phyloP scores from a whole-genome alignment of 2,888 invertebrate species.

The Didymodactylos carnosus region DNA sequence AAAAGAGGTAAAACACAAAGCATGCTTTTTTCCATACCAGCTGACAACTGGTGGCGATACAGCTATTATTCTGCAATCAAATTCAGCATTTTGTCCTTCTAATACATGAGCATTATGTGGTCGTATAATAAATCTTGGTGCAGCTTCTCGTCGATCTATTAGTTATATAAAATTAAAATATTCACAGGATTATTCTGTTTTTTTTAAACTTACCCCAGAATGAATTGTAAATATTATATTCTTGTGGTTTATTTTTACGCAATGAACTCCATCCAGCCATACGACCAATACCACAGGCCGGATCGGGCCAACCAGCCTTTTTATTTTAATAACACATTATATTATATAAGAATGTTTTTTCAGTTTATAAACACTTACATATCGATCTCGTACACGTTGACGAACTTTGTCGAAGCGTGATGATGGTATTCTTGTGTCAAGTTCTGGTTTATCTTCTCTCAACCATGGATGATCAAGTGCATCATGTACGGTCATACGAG shows the following conservation, averaged over 20 bases:
- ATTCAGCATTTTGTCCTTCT: conserved; percentile 88
- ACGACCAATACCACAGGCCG: conserved; percentile 76
- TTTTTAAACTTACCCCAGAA: not conserved
- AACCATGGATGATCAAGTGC: conserved; percentile 86
- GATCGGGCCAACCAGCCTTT: conserved; percentile 40
- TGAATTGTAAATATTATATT: conserved; percentile 75
- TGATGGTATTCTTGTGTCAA: conserved; percentile 48
- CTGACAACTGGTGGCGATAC: conserved; percentile 82
- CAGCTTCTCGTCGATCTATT: conserved; percentile 75
- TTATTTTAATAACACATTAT: not conserved
- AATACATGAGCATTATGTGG: conserved; percentile 84
- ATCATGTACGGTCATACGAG: conserved; percentile 93
- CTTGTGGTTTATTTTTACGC: conserved; percentile 77
- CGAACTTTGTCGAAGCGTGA: conserved; percentile 66
- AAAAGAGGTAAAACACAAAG: too few species aligned
- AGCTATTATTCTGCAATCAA: conserved; percentile 79
- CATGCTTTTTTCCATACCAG: too few species aligned
- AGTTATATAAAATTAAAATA: not conserved
- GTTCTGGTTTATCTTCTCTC: conserved; percentile 45
- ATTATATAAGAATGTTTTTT: not conserved
- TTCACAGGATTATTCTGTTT: not conserved
- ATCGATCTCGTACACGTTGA: conserved; percentile 54
- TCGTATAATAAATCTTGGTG: conserved; percentile 87
- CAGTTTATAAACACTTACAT: not conserved
- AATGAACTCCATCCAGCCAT: conserved; percentile 90